These are phyloP conservation scores for Smithornis capensis DNA, from an alignment of 2,113 vertebrate species.

Conservation along the genomic window DNA sequence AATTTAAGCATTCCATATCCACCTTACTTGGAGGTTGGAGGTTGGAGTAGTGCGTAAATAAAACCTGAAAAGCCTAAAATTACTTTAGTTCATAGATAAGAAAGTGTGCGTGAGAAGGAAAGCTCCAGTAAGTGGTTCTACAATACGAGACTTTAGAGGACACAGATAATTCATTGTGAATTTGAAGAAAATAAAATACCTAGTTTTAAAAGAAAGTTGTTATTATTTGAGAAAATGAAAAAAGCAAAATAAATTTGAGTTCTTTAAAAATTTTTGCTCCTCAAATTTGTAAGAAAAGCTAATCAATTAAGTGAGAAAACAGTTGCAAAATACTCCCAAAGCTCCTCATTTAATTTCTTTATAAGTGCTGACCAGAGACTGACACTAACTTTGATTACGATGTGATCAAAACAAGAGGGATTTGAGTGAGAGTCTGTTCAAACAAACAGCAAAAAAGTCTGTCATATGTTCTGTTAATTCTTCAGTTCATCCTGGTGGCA, in stretches of 20 bases:
- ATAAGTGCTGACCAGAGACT: background rate
- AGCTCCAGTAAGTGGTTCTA: background rate
- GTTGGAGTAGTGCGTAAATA: fast-evolving
- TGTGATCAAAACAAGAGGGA: background rate
- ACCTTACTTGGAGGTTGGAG: background rate
- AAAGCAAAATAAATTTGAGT: background rate
- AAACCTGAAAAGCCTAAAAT: background rate
- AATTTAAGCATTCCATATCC: background rate
- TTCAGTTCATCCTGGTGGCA: background rate
- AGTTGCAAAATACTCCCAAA: background rate
- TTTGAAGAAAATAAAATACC: background rate
- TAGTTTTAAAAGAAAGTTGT: background rate
- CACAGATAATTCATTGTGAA: background rate
- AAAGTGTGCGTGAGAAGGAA: background rate
- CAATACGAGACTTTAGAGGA: background rate
- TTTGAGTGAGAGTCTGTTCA: background rate
- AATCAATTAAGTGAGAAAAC: background rate
- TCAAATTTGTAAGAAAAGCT: background rate
- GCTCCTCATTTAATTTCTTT: background rate
- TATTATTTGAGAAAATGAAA: background rate
- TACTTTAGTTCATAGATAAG: background rate
- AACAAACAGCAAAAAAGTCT: background rate
- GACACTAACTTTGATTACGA: background rate
- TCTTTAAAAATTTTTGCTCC: background rate
- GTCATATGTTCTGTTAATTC: background rate